Percentiles rank a stretch among this genome's conserved stretches.
Evolutionary conservation across 2,113 vertebrate species (phyloP).

Genomic region (Apodemus sylvaticus): DNA sequence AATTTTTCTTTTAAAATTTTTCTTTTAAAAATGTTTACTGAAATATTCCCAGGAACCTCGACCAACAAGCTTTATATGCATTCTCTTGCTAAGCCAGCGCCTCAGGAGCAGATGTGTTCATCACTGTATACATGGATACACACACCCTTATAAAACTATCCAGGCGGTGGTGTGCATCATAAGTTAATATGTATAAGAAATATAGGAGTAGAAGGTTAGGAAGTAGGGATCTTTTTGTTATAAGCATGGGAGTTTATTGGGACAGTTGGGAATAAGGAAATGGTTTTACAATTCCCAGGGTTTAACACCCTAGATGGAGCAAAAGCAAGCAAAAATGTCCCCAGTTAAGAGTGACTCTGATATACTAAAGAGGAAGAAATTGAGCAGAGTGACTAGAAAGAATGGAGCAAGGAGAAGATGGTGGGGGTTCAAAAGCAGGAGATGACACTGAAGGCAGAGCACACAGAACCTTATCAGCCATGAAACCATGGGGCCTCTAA

Average conservation of each 20-base stretch:
- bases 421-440: neutral
- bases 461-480: neutral
- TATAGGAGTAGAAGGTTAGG: neutral
- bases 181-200: neutral
- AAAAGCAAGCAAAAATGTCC: neutral
- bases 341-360: neutral
- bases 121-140: neutral
- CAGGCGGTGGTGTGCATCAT: neutral
- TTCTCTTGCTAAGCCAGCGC: neutral
- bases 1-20: slow-evolving; percentile 3
- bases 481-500: neutral
- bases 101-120: neutral
- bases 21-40: neutral
- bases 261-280: neutral
- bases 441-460: neutral
- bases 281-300: neutral
- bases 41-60: neutral
- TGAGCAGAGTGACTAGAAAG: neutral
- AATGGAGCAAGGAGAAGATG: neutral
- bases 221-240: neutral
- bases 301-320: neutral
- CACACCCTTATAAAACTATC: neutral
- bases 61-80: neutral
- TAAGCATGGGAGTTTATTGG: neutral
- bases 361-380: neutral